These are phyloP conservation scores for Dermochelys coriacea DNA, from an alignment of 2,797 vertebrate genomes.

Conservation along the genomic window DNA sequence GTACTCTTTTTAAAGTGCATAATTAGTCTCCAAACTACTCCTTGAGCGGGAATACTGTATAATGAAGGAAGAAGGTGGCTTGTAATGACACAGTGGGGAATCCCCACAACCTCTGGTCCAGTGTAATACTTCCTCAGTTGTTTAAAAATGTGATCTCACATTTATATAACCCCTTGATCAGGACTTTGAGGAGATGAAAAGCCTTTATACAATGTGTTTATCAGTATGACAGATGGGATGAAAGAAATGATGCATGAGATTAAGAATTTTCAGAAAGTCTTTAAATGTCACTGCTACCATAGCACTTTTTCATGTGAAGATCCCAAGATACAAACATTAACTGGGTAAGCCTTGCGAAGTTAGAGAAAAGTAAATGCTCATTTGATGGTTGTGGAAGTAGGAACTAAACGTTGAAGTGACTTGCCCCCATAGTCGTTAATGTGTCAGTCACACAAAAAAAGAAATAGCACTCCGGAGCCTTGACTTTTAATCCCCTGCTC, in stretches of 20 bases:
- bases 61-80: neutral
- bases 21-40: neutral
- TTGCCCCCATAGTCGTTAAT: neutral
- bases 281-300: accelerated
- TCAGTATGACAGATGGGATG: neutral
- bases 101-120: accelerated
- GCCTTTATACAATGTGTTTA: neutral
- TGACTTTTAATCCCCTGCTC: neutral
- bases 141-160: neutral
- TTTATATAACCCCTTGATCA: neutral
- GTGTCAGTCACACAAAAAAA: neutral
- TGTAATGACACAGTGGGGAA: neutral
- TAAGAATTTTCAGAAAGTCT: accelerated
- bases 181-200: neutral
- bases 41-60: neutral
- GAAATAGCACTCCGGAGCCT: neutral
- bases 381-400: neutral
- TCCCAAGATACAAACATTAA: neutral
- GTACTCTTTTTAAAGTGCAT: neutral
- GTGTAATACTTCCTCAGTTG: neutral
- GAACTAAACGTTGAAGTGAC: neutral
- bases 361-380: neutral
- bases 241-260: neutral
- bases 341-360: neutral
- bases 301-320: neutral